Evolutionary conservation across 1,140 invertebrate genomes (phyloP), one percentile per base, ranked within the genome.

Genomic region (Macrobrachium nipponense): DNA sequence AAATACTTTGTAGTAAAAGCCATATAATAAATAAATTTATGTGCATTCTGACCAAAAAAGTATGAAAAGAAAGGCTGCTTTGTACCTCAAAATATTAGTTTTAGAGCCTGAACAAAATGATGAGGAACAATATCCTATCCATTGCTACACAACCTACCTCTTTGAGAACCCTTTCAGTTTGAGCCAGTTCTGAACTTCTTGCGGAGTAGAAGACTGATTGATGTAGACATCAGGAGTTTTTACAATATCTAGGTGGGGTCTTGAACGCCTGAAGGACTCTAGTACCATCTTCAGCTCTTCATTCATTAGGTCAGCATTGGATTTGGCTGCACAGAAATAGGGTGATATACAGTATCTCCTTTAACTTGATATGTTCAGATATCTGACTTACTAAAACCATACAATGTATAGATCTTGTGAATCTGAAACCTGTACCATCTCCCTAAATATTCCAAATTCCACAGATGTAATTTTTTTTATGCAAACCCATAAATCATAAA

Each of bases 171-270:
- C 94, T 91, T 97, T 97, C 7, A 92, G 93, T 77, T 93, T 91
- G 12, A 97, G 91, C 96, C 96, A 97, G 44, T 93, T 91, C 87
- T 94, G 93, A 7, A 97, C 95, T 89, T 97, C 95, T 2, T 90
- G 88, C 0, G 93, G 91, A 36, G 91, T 92, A 0, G 95, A 95
- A 66, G 92, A 89, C 87, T 94, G 93, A 89, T 93, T 93, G 66
- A 97, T 95, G 89, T 92, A 95, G 68, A 95, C 94, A 87, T 95
- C 93, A 0, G 95, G 94, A 2, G 95, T 95, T 79, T 94, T 94
- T 20, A 93, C 92, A 80, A 95, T 94, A 85, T 94, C 94, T 0
- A 95, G 91, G 82, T 93, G 92, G 62, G 90, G 92, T 81, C 91
- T 91, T 18, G 93, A 93, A 85, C 95, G 93, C 23, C 94, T 92